These are phyloP conservation scores for Chloroclysta siterata DNA, from an alignment of 2,888 invertebrate species.

Conservation along the genomic window DNA sequence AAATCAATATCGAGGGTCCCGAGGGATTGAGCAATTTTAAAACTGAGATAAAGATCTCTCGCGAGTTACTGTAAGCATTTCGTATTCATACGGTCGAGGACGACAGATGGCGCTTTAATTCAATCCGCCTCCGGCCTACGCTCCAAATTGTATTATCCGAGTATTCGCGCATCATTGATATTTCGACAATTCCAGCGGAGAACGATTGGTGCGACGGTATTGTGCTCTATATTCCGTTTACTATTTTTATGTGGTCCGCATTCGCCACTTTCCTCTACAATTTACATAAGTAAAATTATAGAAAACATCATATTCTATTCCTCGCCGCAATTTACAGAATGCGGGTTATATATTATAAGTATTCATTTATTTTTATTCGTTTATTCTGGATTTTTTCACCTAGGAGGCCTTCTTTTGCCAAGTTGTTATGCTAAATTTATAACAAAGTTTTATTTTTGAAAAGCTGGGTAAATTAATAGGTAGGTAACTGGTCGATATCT, in stretches of 20 bases:
- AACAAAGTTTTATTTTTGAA: no score
- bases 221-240: slow-evolving; percentile 47
- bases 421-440: no score
- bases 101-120: slow-evolving; percentile 84
- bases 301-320: no score
- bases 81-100: slow-evolving; percentile 80
- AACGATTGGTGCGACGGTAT: slow-evolving; percentile 54
- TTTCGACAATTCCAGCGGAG: slow-evolving; percentile 77
- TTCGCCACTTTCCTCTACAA: slow-evolving; percentile 10
- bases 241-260: slow-evolving; percentile 50
- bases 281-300: not conserved
- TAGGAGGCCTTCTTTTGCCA: no score
- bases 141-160: slow-evolving; percentile 81
- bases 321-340: no score
- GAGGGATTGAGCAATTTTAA: slow-evolving; percentile 82
- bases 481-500: no score
- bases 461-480: no score
- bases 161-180: slow-evolving; percentile 85
- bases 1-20: slow-evolving; percentile 77
- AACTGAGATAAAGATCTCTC: slow-evolving; percentile 83
- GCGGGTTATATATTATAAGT: no score
- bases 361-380: no score
- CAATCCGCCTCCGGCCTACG: slow-evolving; percentile 82
- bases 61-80: slow-evolving; percentile 77
- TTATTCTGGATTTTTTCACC: no score